A percentile compares a stretch with the other conserved stretches of the same genome.
These are phyloP conservation scores for Trichoplusia ni DNA, from an alignment of 1,140 invertebrate species.

Conservation along the genomic window DNA sequence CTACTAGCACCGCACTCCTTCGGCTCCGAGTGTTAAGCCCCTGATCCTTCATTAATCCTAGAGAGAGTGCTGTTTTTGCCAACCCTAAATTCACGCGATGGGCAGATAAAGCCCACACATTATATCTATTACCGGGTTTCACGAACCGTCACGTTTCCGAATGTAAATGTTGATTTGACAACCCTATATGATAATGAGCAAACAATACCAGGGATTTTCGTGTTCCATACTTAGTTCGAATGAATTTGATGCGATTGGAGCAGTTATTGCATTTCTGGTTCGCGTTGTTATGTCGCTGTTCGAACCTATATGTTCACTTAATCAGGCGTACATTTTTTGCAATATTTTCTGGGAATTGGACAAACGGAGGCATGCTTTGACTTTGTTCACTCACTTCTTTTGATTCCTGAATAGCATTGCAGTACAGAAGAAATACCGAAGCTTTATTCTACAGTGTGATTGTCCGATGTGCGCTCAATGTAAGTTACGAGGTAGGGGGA, in stretches of 20 bases:
- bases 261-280: background rate
- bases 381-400: too few relatives aligned
- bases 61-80: slow-evolving; percentile 22
- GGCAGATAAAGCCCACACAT: slow-evolving; percentile 15
- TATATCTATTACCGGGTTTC: slow-evolving; percentile 7
- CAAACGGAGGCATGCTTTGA: too few relatives aligned
- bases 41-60: slow-evolving; percentile 27
- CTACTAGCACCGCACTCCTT: background rate
- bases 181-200: slow-evolving; percentile 22
- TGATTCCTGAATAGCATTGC: too few relatives aligned
- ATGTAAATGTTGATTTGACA: slow-evolving; percentile 20
- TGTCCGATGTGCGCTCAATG: too few relatives aligned
- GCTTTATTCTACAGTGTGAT: too few relatives aligned
- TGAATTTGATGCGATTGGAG: background rate
- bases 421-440: too few relatives aligned
- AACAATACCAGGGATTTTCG: background rate
- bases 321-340: background rate
- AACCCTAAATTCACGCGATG: slow-evolving; percentile 22
- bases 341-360: too few relatives aligned
- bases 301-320: background rate
- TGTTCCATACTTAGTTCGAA: too few relatives aligned
- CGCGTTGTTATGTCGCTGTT: background rate
- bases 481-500: too few relatives aligned
- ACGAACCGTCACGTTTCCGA: background rate
- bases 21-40: slow-evolving; percentile 3